Percentiles rank a stretch among this genome's conserved stretches.
Evolutionary conservation across 2,888 invertebrate genomes (phyloP).

Genomic region (Clunio marinus): DNA sequence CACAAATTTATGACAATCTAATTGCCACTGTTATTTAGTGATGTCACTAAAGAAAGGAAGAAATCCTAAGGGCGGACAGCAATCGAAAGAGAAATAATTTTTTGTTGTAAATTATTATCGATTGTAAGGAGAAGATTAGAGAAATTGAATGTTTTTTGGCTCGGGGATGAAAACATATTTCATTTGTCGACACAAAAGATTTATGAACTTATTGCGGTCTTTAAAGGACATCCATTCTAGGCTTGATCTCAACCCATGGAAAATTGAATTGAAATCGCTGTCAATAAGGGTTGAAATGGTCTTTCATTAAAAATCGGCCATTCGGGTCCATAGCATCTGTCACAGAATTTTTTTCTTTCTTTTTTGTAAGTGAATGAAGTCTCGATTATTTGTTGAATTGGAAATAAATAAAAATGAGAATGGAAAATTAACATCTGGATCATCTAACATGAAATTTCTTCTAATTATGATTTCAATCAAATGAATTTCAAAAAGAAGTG

Average conservation of each 20-base stretch:
- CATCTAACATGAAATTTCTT: not conserved
- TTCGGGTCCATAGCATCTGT: slow-evolving; percentile 38
- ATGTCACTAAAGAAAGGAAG: not conserved
- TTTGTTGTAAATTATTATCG: slow-evolving; percentile 12
- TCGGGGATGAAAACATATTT: slow-evolving; percentile 17
- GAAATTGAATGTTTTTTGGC: not conserved
- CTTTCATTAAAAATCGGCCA: slow-evolving; percentile 25
- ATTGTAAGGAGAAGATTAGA: not conserved
- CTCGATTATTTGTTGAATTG: slow-evolving; percentile 29
- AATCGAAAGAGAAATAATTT: not conserved
- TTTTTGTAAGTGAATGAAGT: no score
- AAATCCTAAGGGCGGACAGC: slow-evolving; percentile 21
- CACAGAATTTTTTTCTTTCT: no score
- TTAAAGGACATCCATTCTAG: slow-evolving; percentile 19
- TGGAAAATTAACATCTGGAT: slow-evolving; percentile 37
- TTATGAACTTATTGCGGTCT: not conserved
- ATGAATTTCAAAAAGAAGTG: slow-evolving; percentile 6
- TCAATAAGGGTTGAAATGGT: slow-evolving; percentile 37
- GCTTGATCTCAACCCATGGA: not conserved
- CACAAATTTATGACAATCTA: slow-evolving; percentile 35
- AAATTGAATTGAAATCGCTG: not conserved
- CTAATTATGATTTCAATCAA: not conserved
- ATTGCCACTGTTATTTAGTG: slow-evolving; percentile 26
- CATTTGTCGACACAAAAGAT: slow-evolving; percentile 7
- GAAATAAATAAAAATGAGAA: slow-evolving; percentile 20